Base-by-base conservation (phyloP, 2,113 vertebrate genomes). In the Centropus unirufus region DNA sequence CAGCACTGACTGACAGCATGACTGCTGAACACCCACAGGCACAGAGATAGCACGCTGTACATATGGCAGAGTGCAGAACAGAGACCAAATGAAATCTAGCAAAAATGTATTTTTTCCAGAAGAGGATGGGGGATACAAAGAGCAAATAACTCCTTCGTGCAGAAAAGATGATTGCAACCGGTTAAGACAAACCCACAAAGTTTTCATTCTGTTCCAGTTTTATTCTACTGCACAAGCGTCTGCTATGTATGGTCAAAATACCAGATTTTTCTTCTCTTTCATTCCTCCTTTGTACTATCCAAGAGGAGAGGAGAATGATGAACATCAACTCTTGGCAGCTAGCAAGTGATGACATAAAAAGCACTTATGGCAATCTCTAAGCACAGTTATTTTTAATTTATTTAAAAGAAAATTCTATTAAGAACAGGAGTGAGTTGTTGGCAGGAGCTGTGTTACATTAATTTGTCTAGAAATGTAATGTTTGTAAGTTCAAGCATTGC, bases 1-100 rank as follows among this genome's bases (percentile, higher is more conserved):
- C 61, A 58, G 11, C 64, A 58, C 21, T 93, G 93, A 97, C 74
- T 96, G 95, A 96, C 95, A 96, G 92, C 49, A 5, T 87, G 86
- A 54, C 66, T 87, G 5, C 70, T 73, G 21, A 91, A 95, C 96
- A 64, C 94, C 88, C 97, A 96, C 95, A 2, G 4, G 51, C 72
- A 19, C 18, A 47, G 30, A 62, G n/a, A 72, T 49, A 13, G 66
- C 61, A 92, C 23, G 16, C 90, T 24, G 3, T 14, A 6, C 95
- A 87, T 92, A 95, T 92, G 87, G 90, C 79, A 94, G 19, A 44
- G 77, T 1, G 94, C 77, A 83, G 83, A 54, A 83, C 72, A 69
- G 55, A 73, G 81, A 68, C 86, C 81, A 83, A 42, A 87, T 27
- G 63, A 78, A 81, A 90, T 16, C 47, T 27, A 79, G 59, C 27